A percentile compares a stretch with the other conserved stretches of the same genome.
Conservation (phyloP, 2,797 vertebrate genomes). For the Brotula barbata region DNA sequence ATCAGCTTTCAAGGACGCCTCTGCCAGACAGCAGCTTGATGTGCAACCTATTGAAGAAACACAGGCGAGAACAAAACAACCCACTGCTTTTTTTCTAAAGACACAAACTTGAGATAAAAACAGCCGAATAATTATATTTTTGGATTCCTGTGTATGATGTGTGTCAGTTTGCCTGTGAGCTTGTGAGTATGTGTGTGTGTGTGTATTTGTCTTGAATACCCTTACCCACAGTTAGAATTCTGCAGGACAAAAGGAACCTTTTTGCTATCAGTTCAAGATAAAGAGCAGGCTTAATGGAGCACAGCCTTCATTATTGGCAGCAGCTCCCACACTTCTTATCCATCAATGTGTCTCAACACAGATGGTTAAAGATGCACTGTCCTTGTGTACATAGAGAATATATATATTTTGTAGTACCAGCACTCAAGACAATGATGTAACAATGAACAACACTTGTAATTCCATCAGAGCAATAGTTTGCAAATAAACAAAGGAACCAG, state of each 20-base stretch:
- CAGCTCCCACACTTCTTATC: slow-evolving; percentile 29
- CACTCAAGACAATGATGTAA: slow-evolving; percentile 42
- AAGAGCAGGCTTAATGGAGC: slow-evolving; percentile 28
- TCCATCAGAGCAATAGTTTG: slow-evolving; percentile 39
- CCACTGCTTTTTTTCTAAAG: slow-evolving; percentile 56
- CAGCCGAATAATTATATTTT: slow-evolving; percentile 66
- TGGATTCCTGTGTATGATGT: slow-evolving; percentile 59
- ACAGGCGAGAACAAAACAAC: slow-evolving; percentile 39
- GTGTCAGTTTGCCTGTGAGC: slow-evolving; percentile 39
- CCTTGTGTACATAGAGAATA: slow-evolving; percentile 78
- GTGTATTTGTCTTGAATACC: slow-evolving; percentile 22
- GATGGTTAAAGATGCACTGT: slow-evolving; percentile 72
- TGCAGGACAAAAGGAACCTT: slow-evolving; percentile 20
- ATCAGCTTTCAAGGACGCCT: slow-evolving; percentile 32
- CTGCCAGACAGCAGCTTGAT: slow-evolving; percentile 28
- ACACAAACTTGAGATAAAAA: slow-evolving; percentile 39
- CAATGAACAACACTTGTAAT: slow-evolving; percentile 39
- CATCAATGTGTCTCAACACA: slow-evolving; percentile 40
- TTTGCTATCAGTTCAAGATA: slow-evolving; percentile 64
- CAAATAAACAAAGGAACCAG: slow-evolving; percentile 26
- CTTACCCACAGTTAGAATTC: slow-evolving; percentile 37
- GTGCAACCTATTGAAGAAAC: slow-evolving; percentile 43
- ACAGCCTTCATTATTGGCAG: slow-evolving; percentile 42
- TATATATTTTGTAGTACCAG: slow-evolving; percentile 76
- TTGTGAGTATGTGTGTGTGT: slow-evolving; percentile 10